A percentile compares a stretch with the other conserved stretches of the same genome.
Evolutionary conservation across 2,113 vertebrate genomes (phyloP).

Genomic region (Chloropsis hardwickii): DNA sequence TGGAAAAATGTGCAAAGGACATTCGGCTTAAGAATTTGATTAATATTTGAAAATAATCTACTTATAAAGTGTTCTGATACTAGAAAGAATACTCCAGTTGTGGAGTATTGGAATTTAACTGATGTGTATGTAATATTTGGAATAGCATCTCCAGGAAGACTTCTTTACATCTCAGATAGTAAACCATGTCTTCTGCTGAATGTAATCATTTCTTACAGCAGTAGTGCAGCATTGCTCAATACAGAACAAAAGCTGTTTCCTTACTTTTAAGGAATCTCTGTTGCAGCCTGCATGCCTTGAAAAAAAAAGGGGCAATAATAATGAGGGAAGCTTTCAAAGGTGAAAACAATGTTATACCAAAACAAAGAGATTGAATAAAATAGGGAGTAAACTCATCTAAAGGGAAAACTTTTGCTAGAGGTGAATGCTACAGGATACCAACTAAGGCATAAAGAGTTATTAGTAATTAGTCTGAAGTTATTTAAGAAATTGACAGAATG

Average conservation of each 20-base stretch:
- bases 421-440: neutral
- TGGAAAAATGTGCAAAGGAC: neutral
- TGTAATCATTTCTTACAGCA: neutral
- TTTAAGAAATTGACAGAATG: neutral
- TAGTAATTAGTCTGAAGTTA: neutral
- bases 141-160: neutral
- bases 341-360: neutral
- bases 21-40: neutral
- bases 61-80: neutral
- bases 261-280: neutral
- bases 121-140: neutral
- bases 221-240: neutral
- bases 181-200: neutral
- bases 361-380: neutral
- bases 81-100: neutral
- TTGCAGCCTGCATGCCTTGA: neutral
- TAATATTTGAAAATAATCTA: neutral
- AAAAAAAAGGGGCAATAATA: neutral
- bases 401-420: neutral
- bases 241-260: neutral
- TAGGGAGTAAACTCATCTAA: neutral
- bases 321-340: neutral
- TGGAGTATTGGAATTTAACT: neutral
- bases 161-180: neutral
- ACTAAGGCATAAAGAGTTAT: neutral